Base-by-base conservation (phyloP, 2,888 invertebrate genomes). In the Acleris laterana region DNA sequence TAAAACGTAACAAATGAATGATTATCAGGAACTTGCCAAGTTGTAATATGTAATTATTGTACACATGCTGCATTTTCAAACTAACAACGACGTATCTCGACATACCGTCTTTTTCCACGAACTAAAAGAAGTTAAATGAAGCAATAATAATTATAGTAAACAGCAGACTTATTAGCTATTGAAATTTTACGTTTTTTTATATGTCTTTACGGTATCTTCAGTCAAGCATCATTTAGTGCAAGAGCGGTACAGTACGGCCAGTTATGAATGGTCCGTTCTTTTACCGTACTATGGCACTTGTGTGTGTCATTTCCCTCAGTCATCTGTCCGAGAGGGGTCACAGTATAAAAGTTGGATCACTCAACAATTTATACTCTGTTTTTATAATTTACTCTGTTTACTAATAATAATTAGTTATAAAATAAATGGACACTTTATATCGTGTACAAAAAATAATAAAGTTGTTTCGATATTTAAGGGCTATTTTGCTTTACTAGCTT, bases 151-250 rank as follows among this genome's bases (percentile, higher is more conserved):
- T 74, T 71, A 73, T 69, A 71, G 73, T 74, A 74, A 77, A 77
- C 74, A 80, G 79, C 77, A 63, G 70, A 68, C 70, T 69, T 73
- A 74, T 73, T 72, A 75, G 74, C 68, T 75, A 80, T 78, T 74
- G 71, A 75, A 80, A 80, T 77, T 75, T 68, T 59, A 46, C 51
- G 59, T 58, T 70, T 80, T 83, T 79, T 76, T 77, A 53, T 66
- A 1, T 66, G 69, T 63, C 52, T 69, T 62, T 75, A 75, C 73
- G 69, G 72, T 72, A 72, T 72, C 71, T 63, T 74, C 72, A 74
- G 81, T 81, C 76, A 83, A 75, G 82, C 80, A 75, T 79, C 81
- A 81, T 80, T 80, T 77, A 79, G 70, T 79, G 76, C 62, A 50
- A 59, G 74, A 79, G 77, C 74, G 74, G 77, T 77, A 73, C 65